Base-by-base conservation (phyloP, 2,888 invertebrate species). In the Subacronicta megacephala region DNA sequence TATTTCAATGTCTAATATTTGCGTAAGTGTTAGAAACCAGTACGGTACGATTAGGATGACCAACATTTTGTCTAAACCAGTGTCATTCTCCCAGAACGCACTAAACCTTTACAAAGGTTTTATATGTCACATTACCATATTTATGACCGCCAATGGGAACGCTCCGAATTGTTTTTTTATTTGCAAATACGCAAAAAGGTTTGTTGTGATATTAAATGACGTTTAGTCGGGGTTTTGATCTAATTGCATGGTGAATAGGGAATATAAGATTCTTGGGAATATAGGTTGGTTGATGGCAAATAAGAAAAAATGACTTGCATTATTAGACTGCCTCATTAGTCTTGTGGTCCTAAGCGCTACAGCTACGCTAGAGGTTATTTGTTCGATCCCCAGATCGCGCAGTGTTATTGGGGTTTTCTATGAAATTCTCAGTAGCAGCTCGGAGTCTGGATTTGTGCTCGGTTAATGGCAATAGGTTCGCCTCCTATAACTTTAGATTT, bases 81-180 rank as follows among this genome's bases (percentile, higher is more conserved):
- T 61, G 45, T 51, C 44, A 44, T 45, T 37, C 33, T 47, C 31
- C 15, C 3, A 1, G 12, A n/a, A n/a, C n/a, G 5, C 42, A 45
- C 44, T 59, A 56, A 70, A 52, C 43, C 36, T 49, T 43, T 7
- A 18, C 44, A 13, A 55, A 61, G 60, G 55, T 61, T 67, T 72
- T 51, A 58, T 51, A 56, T 35, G 43, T 61, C 60, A 47, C 52
- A 64, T 71, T 72, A 64, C 55, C 69, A 61, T 71, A 67, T 67
- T 57, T 60, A 71, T 60, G 46, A 52, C 36, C 23, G 43, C 50
- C 47, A 51, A 26, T 1, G 31, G 42, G 29, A 23, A 15, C n/a
- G 46, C 13, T 36, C 43, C 17, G 53, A 58, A 61, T 55, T 53
- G 52, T 50, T 50, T 63, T 70, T 57, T 66, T 71, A 66, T 71